phyloP scores from a whole-genome alignment of 2,113 vertebrate genomes.

The Sterrhoptilus dennistouni region DNA sequence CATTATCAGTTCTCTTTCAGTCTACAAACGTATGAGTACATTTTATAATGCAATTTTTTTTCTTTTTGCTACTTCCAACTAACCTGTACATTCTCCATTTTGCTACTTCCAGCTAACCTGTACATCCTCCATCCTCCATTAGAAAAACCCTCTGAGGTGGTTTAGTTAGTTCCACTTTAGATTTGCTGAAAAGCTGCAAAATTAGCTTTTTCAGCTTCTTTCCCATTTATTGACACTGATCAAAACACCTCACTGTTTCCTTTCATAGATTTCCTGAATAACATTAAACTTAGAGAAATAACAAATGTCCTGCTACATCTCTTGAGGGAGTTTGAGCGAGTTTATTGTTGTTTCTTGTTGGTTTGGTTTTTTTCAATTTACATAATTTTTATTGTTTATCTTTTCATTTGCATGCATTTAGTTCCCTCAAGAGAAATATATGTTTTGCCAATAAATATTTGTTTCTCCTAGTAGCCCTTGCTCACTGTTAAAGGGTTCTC shows the following conservation, averaged over 20 bases:
- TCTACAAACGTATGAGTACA: background rate
- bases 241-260: background rate
- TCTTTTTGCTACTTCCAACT: background rate
- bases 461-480: background rate
- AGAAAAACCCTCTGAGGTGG: background rate
- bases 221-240: background rate
- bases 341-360: background rate
- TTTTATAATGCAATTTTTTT: background rate
- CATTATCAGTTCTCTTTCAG: no score
- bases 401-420: background rate
- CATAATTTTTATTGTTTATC: background rate
- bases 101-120: background rate
- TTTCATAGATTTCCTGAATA: background rate
- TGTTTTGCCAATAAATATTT: background rate
- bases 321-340: accelerated
- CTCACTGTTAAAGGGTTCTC: background rate
- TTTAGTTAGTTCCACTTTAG: background rate
- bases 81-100: background rate
- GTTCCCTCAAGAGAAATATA: background rate
- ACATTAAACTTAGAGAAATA: background rate
- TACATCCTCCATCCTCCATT: background rate
- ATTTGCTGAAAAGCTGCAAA: background rate
- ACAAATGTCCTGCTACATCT: background rate
- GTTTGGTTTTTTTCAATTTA: background rate
- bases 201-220: background rate